These are phyloP conservation scores for Papilio helenus DNA, from an alignment of 1,140 invertebrate species.

Conservation along the genomic window DNA sequence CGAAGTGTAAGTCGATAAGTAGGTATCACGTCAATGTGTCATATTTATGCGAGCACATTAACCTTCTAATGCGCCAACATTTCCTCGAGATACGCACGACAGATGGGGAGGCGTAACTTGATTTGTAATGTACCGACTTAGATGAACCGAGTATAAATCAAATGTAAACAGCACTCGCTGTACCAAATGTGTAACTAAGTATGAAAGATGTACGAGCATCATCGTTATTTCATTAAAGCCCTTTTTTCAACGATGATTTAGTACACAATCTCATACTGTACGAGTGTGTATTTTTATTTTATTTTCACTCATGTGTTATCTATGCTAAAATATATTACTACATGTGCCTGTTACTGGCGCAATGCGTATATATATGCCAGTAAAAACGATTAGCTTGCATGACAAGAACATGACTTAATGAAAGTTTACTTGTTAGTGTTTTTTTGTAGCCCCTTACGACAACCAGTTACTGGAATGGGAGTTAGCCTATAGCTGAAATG, in stretches of 20 bases:
- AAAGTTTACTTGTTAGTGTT: too few species aligned
- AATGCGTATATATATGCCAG: too few species aligned
- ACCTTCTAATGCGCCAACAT: slow-evolving; percentile 26
- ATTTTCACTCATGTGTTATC: background rate
- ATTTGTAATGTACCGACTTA: slow-evolving; percentile 53
- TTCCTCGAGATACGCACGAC: slow-evolving; percentile 48
- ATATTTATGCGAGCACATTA: slow-evolving; percentile 34
- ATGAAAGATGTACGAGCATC: slow-evolving; percentile 47
- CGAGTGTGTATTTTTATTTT: background rate
- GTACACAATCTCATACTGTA: background rate
- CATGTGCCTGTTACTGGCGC: too few species aligned
- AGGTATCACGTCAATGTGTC: slow-evolving; percentile 11
- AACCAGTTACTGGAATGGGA: too few species aligned
- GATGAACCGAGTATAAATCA: slow-evolving; percentile 51
- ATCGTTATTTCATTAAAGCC: slow-evolving; percentile 49
- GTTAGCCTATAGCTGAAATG: too few species aligned
- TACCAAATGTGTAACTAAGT: slow-evolving; percentile 57
- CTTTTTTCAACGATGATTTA: background rate
- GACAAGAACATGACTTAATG: too few species aligned
- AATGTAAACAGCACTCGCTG: slow-evolving; percentile 55
- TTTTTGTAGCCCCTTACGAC: too few species aligned
- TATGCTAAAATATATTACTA: too few species aligned
- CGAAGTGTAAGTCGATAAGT: slow-evolving; percentile 21
- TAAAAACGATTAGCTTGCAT: too few species aligned
- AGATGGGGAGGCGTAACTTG: slow-evolving; percentile 51